Conservation (phyloP, 2,113 vertebrate genomes). For the Uropsilus gracilis region DNA sequence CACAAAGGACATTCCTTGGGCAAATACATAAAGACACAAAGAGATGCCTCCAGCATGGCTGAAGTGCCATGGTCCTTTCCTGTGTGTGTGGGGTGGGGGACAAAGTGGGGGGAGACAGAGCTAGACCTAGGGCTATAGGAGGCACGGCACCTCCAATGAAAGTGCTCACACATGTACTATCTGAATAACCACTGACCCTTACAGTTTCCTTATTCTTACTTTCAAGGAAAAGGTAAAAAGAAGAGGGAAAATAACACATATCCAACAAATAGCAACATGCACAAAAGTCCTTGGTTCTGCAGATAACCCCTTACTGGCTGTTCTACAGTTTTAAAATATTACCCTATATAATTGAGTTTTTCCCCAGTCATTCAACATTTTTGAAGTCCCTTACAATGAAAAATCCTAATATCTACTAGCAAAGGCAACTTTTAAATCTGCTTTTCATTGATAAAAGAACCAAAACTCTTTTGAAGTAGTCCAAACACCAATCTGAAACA, state of each 20-base stretch:
- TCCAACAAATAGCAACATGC: not conserved
- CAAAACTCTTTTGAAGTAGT: not conserved
- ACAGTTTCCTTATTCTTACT: not conserved
- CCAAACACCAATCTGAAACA: constrained; percentile 15
- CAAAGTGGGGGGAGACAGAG: not conserved
- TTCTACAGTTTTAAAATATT: not conserved
- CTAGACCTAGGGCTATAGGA: not conserved
- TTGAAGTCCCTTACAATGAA: not conserved
- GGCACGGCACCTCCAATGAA: not conserved
- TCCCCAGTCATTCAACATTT: not conserved
- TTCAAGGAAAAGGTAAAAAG: not conserved
- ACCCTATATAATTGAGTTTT: not conserved
- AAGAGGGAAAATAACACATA: not conserved
- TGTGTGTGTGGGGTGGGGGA: not conserved
- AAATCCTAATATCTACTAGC: not conserved
- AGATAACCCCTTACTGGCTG: not conserved
- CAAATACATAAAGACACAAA: constrained; percentile 38
- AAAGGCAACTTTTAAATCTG: not conserved
- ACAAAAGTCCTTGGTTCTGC: not conserved
- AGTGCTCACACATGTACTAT: not conserved
- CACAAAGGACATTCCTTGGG: constrained; percentile 42
- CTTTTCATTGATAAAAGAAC: constrained; percentile 40
- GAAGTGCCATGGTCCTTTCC: not conserved
- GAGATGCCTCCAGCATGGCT: not conserved
- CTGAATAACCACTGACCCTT: not conserved